Conservation (phyloP, 2,888 invertebrate genomes). For the Diplolepis rosae region DNA sequence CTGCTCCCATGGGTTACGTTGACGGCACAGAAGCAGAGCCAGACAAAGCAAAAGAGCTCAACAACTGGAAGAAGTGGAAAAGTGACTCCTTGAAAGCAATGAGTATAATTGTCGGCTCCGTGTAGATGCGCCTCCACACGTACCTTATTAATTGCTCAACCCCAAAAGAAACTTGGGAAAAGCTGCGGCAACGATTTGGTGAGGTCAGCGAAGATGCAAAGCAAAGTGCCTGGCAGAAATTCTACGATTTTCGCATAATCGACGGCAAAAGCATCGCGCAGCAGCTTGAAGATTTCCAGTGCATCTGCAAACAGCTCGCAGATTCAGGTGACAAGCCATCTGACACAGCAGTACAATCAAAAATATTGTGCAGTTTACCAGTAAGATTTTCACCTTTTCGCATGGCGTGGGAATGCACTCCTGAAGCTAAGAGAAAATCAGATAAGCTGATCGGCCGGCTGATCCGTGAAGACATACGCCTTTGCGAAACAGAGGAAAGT, state of each 20-base stretch:
- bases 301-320: background rate
- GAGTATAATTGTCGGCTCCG: conserved; percentile 25
- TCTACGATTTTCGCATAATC: conserved; percentile 28
- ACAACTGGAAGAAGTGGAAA: conserved; percentile 34
- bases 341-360: conserved; percentile 20
- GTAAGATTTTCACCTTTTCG: conserved; percentile 10
- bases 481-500: background rate
- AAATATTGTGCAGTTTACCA: background rate
- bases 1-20: too few species aligned
- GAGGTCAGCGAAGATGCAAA: conserved; percentile 40
- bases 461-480: conserved; percentile 31
- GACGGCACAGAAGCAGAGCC: conserved; percentile 2
- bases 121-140: background rate
- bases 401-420: conserved; percentile 37
- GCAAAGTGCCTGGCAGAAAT: conserved; percentile 39
- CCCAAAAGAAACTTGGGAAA: conserved; percentile 39
- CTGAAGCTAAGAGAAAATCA: background rate
- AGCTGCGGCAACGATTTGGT: conserved; percentile 37
- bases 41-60: background rate
- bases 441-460: conserved; percentile 11
- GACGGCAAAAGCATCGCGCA: conserved; percentile 15
- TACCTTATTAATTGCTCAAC: conserved; percentile 33
- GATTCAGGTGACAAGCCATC: conserved; percentile 27
- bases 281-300: too few species aligned
- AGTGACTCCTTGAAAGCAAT: conserved; percentile 3